Conservation (phyloP, 2,888 invertebrate genomes). For the Bombyx huttoni region DNA sequence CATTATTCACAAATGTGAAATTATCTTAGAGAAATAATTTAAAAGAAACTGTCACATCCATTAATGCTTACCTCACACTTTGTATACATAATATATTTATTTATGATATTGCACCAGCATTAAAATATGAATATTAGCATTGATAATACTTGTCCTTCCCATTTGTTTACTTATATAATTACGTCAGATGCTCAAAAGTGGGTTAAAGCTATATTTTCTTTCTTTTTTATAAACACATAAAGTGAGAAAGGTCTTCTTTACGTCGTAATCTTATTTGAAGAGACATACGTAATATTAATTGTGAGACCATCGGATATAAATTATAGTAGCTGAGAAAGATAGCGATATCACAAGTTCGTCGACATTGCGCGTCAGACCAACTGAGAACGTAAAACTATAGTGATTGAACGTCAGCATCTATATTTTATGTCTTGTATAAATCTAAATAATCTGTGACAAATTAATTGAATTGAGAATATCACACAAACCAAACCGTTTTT, state of each 20-base stretch:
- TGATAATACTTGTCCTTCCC: neutral
- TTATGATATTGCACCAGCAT: slow-evolving; percentile 4
- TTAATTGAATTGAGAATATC: slow-evolving; percentile 5
- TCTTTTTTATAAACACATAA: neutral
- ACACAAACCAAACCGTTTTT: neutral
- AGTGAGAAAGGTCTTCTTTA: neutral
- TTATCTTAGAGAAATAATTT: neutral
- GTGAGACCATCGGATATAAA: slow-evolving; percentile 1
- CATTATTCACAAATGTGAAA: neutral
- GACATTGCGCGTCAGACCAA: slow-evolving; percentile 18
- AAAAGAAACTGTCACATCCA: neutral
- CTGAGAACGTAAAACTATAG: slow-evolving; percentile 7
- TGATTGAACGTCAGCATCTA: slow-evolving; percentile 9
- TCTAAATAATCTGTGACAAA: slow-evolving; percentile 17
- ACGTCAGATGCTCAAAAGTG: neutral
- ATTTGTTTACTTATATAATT: neutral
- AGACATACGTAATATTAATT: slow-evolving; percentile 2
- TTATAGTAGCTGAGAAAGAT: slow-evolving; percentile 10
- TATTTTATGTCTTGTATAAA: slow-evolving; percentile 14
- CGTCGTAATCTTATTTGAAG: neutral
- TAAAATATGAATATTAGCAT: neutral
- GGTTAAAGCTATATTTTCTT: neutral
- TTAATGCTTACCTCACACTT: neutral
- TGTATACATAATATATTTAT: neutral
- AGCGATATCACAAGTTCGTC: slow-evolving; percentile 27